Evolutionary conservation across 2,113 vertebrate species (phyloP).

Genomic region (Ploceus nigricollis): DNA sequence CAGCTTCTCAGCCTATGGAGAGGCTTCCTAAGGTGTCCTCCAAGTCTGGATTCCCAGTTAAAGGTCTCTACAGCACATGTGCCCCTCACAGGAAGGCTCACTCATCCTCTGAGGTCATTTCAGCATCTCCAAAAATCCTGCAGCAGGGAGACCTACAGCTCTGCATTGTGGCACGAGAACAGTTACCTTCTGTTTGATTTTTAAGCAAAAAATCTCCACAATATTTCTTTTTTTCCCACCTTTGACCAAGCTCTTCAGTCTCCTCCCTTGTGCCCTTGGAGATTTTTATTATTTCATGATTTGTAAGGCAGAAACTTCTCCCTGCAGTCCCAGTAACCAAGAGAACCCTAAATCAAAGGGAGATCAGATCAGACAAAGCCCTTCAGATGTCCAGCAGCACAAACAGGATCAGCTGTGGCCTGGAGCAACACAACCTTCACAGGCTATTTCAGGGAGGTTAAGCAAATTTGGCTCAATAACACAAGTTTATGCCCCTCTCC

Average conservation of each 20-base stretch:
- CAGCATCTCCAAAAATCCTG: not conserved
- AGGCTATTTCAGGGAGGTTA: not conserved
- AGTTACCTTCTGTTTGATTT: not conserved
- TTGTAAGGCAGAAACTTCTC: not conserved
- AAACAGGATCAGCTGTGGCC: not conserved
- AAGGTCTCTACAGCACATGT: not conserved
- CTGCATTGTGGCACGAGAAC: not conserved
- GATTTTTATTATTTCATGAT: not conserved
- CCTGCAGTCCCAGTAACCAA: not conserved
- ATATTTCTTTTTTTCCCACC: fast-evolving
- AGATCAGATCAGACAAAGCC: not conserved
- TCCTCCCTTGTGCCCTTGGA: not conserved
- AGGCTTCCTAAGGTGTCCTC: not conserved
- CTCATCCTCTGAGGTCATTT: not conserved
- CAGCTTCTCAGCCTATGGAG: not conserved
- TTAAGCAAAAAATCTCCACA: not conserved
- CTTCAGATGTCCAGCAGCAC: not conserved
- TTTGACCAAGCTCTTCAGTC: fast-evolving
- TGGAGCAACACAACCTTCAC: not conserved
- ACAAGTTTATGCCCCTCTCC: not conserved
- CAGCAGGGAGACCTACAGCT: not conserved
- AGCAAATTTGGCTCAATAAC: not conserved
- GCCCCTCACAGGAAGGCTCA: not conserved
- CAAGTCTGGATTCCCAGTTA: not conserved
- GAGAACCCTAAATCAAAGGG: not conserved